Conservation (phyloP, 1,140 invertebrate species). For the Diorhabda carinulata region DNA sequence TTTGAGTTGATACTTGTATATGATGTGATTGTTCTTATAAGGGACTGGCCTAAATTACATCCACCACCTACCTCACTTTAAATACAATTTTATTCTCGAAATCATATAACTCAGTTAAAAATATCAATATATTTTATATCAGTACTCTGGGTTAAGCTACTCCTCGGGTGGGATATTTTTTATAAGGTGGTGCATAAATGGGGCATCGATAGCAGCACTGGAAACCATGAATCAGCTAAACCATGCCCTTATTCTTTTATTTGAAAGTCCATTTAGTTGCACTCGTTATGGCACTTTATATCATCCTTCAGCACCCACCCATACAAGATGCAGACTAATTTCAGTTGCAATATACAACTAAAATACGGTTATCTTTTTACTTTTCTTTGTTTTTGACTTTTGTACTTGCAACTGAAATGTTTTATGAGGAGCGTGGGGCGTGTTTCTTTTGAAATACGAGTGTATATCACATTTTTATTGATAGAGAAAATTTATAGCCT, state of each 20-base stretch:
- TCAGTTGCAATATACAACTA: neutral
- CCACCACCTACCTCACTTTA: neutral
- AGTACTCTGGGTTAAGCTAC: neutral
- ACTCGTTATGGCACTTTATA: constrained; percentile 2
- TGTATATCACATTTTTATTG: no score
- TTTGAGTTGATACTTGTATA: no score
- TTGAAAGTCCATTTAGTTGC: neutral
- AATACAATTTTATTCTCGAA: neutral
- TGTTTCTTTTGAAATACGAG: no score
- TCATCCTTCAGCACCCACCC: neutral
- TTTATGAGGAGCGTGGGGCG: no score
- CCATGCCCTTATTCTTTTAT: constrained; percentile 2
- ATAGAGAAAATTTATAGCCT: no score
- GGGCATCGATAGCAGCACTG: neutral
- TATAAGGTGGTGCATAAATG: neutral
- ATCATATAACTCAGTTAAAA: neutral
- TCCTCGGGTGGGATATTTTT: neutral
- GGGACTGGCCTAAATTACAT: neutral
- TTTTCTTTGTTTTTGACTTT: neutral
- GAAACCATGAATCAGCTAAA: neutral
- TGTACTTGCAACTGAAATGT: no score
- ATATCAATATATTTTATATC: neutral
- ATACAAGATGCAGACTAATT: constrained; percentile 1
- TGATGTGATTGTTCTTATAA: neutral
- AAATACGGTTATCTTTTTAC: neutral